Conservation (phyloP, 2,888 invertebrate genomes). For the Minunthozetes semirufus region DNA sequence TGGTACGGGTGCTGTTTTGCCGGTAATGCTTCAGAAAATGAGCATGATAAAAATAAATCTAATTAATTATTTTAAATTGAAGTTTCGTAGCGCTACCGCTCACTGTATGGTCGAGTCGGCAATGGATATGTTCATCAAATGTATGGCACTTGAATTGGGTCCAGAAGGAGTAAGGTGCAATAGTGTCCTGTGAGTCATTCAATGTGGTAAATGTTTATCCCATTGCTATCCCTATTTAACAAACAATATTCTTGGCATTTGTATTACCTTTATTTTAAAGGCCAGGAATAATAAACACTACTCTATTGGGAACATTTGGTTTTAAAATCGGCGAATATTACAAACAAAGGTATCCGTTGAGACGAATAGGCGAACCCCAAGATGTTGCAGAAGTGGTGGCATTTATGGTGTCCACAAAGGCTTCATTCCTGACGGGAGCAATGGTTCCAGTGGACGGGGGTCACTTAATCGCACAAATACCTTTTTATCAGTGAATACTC, state of each 20-base stretch:
- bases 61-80: background rate
- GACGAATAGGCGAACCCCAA: background rate
- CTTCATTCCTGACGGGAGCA: background rate
- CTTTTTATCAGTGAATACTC: too few species aligned
- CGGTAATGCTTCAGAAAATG: background rate
- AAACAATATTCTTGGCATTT: too few species aligned
- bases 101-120: background rate
- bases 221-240: too few species aligned
- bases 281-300: too few species aligned
- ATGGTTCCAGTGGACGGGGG: conserved; percentile 2
- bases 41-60: too few species aligned
- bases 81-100: background rate
- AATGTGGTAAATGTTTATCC: too few species aligned
- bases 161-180: background rate
- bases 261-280: background rate
- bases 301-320: too few species aligned
- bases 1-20: background rate
- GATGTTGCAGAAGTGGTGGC: background rate
- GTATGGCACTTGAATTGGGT: background rate
- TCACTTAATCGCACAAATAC: too few species aligned
- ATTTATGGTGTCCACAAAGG: background rate
- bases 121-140: background rate
- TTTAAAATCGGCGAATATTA: too few species aligned
- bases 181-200: too few species aligned
- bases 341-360: conserved; percentile 7